Conservation (phyloP, 2,797 vertebrate species). For the Steatocranus sp. region DNA sequence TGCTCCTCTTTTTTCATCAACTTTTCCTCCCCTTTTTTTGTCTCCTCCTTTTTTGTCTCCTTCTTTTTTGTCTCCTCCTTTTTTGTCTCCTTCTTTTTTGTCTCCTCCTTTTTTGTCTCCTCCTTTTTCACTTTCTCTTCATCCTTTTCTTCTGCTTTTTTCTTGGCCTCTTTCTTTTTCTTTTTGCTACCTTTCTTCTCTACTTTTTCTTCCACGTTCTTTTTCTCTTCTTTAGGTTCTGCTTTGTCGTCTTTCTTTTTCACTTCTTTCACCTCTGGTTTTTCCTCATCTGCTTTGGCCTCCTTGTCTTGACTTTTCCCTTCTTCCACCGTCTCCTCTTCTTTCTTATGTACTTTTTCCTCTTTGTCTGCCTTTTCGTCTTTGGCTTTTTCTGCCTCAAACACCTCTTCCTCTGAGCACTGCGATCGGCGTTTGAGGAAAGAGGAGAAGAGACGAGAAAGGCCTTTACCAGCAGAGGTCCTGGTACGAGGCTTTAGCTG, state of each 20-base stretch:
- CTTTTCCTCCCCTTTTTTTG: background rate
- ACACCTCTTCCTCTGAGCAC: slow-evolving; percentile 83
- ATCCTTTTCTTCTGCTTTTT: slow-evolving; percentile 8
- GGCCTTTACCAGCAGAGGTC: slow-evolving; percentile 81
- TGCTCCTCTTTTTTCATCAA: slow-evolving; percentile 16
- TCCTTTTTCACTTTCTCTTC: slow-evolving; percentile 13
- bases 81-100: background rate
- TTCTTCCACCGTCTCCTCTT: slow-evolving; percentile 36
- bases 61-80: background rate
- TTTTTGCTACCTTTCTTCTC: slow-evolving; percentile 43
- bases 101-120: background rate
- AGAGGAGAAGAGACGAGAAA: slow-evolving; percentile 88
- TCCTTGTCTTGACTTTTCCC: slow-evolving; percentile 52
- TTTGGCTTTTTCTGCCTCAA: slow-evolving; percentile 72
- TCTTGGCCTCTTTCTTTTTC: slow-evolving; percentile 20
- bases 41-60: background rate
- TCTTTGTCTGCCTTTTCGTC: slow-evolving; percentile 69
- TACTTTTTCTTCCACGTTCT: slow-evolving; percentile 52
- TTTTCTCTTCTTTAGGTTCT: slow-evolving; percentile 38
- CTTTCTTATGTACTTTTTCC: slow-evolving; percentile 45
- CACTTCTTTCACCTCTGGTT: slow-evolving; percentile 34
- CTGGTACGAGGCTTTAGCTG: slow-evolving; percentile 78
- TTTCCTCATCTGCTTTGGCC: slow-evolving; percentile 30
- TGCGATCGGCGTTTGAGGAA: slow-evolving; percentile 92
- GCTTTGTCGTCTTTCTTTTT: slow-evolving; percentile 37